Evolutionary conservation across 2,888 invertebrate genomes (phyloP).

Genomic region (Theodoxus fluviatilis): DNA sequence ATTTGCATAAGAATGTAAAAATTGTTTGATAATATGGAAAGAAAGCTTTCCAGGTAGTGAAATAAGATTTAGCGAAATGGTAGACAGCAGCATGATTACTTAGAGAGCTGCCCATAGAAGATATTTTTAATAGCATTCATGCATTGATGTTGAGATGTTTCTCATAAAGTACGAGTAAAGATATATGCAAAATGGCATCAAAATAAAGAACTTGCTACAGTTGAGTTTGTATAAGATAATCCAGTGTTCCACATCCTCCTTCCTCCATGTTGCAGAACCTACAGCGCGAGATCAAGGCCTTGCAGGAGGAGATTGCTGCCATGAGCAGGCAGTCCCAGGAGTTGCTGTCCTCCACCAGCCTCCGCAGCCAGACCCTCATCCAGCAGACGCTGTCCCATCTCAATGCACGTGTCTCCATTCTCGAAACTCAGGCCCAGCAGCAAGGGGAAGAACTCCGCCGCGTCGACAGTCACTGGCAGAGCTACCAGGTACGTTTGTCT

Average conservation of each 20-base stretch:
- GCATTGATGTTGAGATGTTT: too few species aligned
- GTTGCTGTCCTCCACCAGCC: conserved; percentile 42
- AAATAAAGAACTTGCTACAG: background rate
- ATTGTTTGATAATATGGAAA: too few species aligned
- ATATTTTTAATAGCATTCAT: too few species aligned
- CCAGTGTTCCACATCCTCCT: too few species aligned
- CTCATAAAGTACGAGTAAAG: too few species aligned
- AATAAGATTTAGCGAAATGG: too few species aligned
- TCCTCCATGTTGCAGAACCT: conserved; percentile 41
- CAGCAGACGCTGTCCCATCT: conserved; percentile 48
- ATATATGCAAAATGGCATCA: background rate
- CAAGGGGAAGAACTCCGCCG: conserved; percentile 45
- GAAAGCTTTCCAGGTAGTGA: too few species aligned
- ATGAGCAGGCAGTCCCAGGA: conserved; percentile 49
- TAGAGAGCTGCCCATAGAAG: too few species aligned
- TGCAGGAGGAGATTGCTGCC: conserved; percentile 65
- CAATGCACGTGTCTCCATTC: conserved; percentile 43
- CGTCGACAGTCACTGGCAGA: conserved; percentile 44
- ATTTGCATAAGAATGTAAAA: too few species aligned
- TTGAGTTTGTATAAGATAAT: background rate
- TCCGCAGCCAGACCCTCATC: conserved; percentile 48
- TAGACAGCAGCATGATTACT: too few species aligned
- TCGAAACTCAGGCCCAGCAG: conserved; percentile 49
- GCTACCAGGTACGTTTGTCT: too few species aligned
- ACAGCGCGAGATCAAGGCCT: conserved; percentile 54